Evolutionary conservation across 2,797 vertebrate species (phyloP).

Genomic region (Tiaroga cobitis): DNA sequence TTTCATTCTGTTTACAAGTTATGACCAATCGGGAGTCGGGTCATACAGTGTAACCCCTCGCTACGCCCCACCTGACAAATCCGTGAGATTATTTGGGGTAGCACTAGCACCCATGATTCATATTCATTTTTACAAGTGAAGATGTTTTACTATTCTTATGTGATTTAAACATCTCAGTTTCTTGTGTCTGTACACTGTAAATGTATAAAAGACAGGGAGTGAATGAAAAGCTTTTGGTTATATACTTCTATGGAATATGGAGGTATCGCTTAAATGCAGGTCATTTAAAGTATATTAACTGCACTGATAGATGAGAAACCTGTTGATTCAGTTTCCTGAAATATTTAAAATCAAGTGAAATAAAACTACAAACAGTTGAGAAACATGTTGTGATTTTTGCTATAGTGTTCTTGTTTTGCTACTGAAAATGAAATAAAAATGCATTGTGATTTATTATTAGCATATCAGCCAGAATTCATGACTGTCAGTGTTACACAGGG

Average conservation of each 20-base stretch:
- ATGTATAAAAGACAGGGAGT: slow-evolving; percentile 27
- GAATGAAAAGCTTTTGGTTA: slow-evolving; percentile 34
- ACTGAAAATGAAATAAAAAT: slow-evolving; percentile 26
- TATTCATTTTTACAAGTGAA: slow-evolving; percentile 22
- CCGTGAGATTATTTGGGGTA: slow-evolving; percentile 19
- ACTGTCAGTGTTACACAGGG: slow-evolving; percentile 23
- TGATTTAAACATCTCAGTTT: slow-evolving; percentile 16
- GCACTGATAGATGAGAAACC: slow-evolving; percentile 30
- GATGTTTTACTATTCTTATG: slow-evolving; percentile 16
- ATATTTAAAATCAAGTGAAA: slow-evolving; percentile 36
- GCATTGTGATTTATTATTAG: slow-evolving; percentile 47
- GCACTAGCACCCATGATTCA: slow-evolving; percentile 23
- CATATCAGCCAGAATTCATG: slow-evolving; percentile 32
- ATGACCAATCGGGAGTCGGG: slow-evolving; percentile 65
- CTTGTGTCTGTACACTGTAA: slow-evolving; percentile 22
- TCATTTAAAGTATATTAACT: slow-evolving; percentile 55
- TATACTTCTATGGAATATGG: slow-evolving; percentile 18
- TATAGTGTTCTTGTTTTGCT: slow-evolving; percentile 40
- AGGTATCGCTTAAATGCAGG: slow-evolving; percentile 55
- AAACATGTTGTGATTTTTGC: slow-evolving; percentile 43
- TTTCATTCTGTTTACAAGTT: slow-evolving; percentile 75
- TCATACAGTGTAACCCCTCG: slow-evolving; percentile 59
- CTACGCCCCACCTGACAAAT: slow-evolving; percentile 34
- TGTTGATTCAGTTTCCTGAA: slow-evolving; percentile 39
- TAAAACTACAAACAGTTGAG: not conserved